Conservation (phyloP, 2,888 invertebrate genomes). For the Acheta domesticus region DNA sequence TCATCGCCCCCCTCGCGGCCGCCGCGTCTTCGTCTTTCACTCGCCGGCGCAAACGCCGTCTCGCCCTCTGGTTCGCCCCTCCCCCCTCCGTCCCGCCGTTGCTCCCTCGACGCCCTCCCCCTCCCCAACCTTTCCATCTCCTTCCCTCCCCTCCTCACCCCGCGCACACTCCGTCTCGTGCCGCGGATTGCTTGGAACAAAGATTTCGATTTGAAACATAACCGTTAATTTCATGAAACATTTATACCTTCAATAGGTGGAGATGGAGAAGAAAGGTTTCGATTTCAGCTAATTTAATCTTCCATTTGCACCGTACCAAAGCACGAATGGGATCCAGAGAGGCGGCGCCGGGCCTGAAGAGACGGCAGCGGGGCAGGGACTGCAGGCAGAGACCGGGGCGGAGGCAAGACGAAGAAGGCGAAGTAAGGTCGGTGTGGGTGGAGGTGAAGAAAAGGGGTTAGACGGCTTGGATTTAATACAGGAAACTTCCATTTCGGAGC, state of each 20-base stretch:
- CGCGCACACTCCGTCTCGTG: too few relatives aligned
- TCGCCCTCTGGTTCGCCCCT: too few relatives aligned
- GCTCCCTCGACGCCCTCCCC: too few relatives aligned
- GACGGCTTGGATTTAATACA: constrained; percentile 18
- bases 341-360: too few relatives aligned
- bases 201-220: constrained; percentile 18
- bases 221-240: constrained; percentile 9
- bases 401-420: neutral
- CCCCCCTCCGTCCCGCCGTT: too few relatives aligned
- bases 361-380: too few relatives aligned
- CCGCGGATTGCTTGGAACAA: neutral
- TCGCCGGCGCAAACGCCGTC: too few relatives aligned
- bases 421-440: neutral
- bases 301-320: neutral
- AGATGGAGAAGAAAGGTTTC: constrained; percentile 6
- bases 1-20: too few relatives aligned
- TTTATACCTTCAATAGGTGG: constrained; percentile 9
- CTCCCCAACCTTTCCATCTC: too few relatives aligned
- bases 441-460: constrained; percentile 11
- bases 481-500: constrained; percentile 7
- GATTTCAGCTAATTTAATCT: constrained; percentile 18
- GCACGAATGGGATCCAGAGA: neutral
- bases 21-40: too few relatives aligned
- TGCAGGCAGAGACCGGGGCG: too few relatives aligned
- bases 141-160: too few relatives aligned